Evolutionary conservation across 2,888 invertebrate species (phyloP), one percentile per base, ranked within the genome.

Genomic region (Megastigmus dorsalis): DNA sequence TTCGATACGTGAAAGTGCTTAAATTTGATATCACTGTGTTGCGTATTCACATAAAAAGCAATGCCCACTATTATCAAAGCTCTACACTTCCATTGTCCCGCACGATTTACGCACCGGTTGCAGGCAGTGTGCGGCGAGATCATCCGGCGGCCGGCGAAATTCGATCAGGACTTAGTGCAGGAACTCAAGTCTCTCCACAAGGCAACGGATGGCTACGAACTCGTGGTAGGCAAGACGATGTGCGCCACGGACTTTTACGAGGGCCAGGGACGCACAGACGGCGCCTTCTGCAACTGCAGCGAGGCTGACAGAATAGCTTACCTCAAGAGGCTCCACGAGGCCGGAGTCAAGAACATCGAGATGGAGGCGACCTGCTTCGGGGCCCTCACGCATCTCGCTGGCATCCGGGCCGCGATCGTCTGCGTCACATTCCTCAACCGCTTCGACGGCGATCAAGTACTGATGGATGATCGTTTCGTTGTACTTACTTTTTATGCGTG

Each of bases 171-270:
- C 68, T 88, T 98, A 79, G 92, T 92, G 9, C 90, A 93, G 36
- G 96, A 97, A 83, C 88, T 98, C 63, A 92, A 93, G 82, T 90
- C 91, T 0, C 89, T 96, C 72, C 91, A 93, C 0, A 91, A 92
- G 81, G 90, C 90, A 7, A 82, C 80, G 71, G 94, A 95, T 84
- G 94, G 94, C 0, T 95, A 94, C 85, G 93, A 95, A 62, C 95
- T 95, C 0, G 92, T 95, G 52, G 91, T 91, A 52, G 98, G 97
- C 60, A 95, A 94, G 85, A 98, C 98, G 0, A 93, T 97, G 92
- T 97, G 97, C 89, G 95, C 97, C 13, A 93, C 95, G 86, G 98
- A 98, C 88, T 98, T 98, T 86, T 98, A 98, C 87, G 98, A 98
- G 92, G 97, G 96, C 43, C 97, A 98, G 89, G 97, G 95, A 28